phyloP scores from a whole-genome alignment of 2,888 invertebrate species.

The Scaptomyza polygonia region DNA sequence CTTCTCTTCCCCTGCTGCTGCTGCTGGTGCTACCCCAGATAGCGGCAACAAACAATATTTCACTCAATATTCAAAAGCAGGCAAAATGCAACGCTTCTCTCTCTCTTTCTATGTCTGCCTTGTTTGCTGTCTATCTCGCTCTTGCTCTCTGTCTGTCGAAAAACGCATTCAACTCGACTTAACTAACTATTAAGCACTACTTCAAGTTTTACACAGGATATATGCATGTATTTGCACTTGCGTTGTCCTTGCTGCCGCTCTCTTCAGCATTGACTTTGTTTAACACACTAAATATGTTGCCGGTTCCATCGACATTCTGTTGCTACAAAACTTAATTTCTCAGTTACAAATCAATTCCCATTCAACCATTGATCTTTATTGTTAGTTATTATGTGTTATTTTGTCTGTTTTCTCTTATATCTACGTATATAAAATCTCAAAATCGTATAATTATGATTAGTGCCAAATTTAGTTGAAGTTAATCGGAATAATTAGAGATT shows the following conservation, averaged over 20 bases:
- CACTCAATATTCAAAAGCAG: constrained; percentile 74
- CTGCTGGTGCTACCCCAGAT: not conserved
- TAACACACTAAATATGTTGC: constrained; percentile 6
- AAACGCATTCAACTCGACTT: constrained; percentile 77
- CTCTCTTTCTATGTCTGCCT: not conserved
- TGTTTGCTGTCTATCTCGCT: not conserved
- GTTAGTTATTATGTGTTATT: too few species aligned
- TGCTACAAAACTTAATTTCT: too few species aligned
- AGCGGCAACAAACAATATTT: constrained; percentile 57
- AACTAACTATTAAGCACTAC: constrained; percentile 77
- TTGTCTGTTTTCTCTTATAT: too few species aligned
- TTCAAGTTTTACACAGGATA: constrained; percentile 70
- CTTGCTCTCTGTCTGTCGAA: constrained; percentile 23
- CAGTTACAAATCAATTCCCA: too few species aligned
- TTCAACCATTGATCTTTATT: too few species aligned
- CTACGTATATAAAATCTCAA: too few species aligned
- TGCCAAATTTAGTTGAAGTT: too few species aligned
- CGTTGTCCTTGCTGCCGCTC: constrained; percentile 44
- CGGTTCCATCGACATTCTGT: not conserved
- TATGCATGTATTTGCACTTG: constrained; percentile 60
- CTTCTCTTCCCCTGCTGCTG: not conserved
- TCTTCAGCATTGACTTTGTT: constrained; percentile 43
- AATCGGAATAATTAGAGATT: too few species aligned
- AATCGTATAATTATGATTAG: too few species aligned
- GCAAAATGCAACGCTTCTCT: constrained; percentile 28